These are phyloP conservation scores for Miichthys miiuy DNA, from an alignment of 2,797 vertebrate genomes.

Conservation along the genomic window DNA sequence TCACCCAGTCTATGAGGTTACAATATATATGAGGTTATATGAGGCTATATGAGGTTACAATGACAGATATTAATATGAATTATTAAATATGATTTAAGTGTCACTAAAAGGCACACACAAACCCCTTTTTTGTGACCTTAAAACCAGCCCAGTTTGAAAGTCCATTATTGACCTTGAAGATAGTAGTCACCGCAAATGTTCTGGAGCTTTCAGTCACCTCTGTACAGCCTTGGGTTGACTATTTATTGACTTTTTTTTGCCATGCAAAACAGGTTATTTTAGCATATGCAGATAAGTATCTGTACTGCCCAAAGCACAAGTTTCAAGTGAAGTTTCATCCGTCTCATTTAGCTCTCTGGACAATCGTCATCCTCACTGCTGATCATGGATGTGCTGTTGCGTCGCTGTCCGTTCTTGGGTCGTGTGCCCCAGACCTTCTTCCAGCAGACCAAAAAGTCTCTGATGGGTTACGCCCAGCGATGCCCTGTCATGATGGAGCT, in stretches of 20 bases:
- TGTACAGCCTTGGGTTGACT: no score
- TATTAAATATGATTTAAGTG: not conserved
- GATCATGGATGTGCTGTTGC: slow-evolving; percentile 92
- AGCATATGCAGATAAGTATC: not conserved
- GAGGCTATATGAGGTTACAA: not conserved
- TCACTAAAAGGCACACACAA: not conserved
- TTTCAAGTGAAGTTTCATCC: not conserved
- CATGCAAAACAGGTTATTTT: not conserved
- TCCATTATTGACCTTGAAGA: not conserved
- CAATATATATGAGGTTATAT: not conserved
- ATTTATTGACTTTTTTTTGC: no score
- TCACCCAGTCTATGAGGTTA: not conserved
- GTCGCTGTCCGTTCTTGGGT: slow-evolving; percentile 95
- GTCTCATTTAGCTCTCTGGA: slow-evolving; percentile 43
- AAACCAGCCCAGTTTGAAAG: not conserved
- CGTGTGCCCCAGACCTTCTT: slow-evolving; percentile 93
- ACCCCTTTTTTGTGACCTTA: not conserved
- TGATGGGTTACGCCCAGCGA: slow-evolving; percentile 92
- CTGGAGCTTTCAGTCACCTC: not conserved
- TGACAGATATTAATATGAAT: not conserved
- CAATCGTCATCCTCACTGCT: slow-evolving; percentile 43
- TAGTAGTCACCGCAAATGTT: not conserved
- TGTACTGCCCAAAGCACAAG: not conserved
- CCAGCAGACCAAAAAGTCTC: slow-evolving; percentile 93
- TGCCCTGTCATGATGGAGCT: slow-evolving; percentile 98